phyloP scores from a whole-genome alignment of 1,140 invertebrate genomes.

The Oryctes rhinoceros region DNA sequence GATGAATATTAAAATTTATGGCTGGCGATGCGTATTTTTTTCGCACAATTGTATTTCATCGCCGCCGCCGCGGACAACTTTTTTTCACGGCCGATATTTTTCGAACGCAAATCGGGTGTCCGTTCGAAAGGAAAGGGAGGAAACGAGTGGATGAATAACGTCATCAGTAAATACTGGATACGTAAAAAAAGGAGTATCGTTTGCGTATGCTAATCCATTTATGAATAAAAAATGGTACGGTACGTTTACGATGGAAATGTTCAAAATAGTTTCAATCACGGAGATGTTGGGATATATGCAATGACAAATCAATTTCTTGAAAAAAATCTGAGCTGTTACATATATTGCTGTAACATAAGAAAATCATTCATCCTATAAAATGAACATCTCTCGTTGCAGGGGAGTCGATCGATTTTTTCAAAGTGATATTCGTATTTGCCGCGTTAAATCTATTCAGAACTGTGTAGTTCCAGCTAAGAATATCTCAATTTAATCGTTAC shows the following conservation, averaged over 20 bases:
- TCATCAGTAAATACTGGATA: constrained; percentile 24
- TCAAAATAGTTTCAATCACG: background rate
- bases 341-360: too few species aligned
- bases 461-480: too few species aligned
- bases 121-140: background rate
- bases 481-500: too few species aligned
- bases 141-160: background rate
- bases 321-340: background rate
- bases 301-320: background rate
- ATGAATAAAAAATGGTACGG: constrained; percentile 1
- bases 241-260: background rate
- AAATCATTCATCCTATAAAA: too few species aligned
- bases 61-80: background rate
- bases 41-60: constrained; percentile 11
- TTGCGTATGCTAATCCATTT: constrained; percentile 32
- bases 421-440: too few species aligned
- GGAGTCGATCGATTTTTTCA: too few species aligned
- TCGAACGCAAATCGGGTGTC: background rate
- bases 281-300: background rate
- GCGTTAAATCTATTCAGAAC: too few species aligned
- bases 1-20: constrained; percentile 35
- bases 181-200: background rate
- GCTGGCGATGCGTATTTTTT: background rate
- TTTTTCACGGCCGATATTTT: constrained; percentile 1
- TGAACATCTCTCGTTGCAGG: too few species aligned